Evolutionary conservation across 2,797 vertebrate genomes (phyloP), one percentile per base, ranked within the genome.

Genomic region (Siniperca undulata): DNA sequence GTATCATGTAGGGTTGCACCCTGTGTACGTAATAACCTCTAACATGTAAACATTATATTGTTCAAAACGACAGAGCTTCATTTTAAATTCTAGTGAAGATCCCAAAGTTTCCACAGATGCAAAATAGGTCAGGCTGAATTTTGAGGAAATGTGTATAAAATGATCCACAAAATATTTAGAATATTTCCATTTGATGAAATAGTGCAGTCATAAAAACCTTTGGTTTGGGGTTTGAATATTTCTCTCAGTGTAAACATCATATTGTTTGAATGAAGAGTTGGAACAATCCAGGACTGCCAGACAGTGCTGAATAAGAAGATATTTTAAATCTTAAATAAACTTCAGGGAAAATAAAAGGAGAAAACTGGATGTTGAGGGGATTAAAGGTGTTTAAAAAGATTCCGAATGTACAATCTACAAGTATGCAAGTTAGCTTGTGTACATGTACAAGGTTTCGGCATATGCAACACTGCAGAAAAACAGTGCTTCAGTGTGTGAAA

Each of bases 401-500:
- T 19, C 24, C 5, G 20, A 46, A 16, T 46, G 50, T 19, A 22
- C 44, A 50, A 34, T 68, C 62, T 58, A 44, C 46, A 80, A 46
- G 48, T 46, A 10, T 55, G 69, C 60, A 77, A 58, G 53, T 44
- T 9, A 22, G 62, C 36, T 24, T 60, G 53, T 65, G 44, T 74
- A 38, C 30, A 30, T 64, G 66, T 64, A 68, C 53, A 76, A 42
- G 48, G 44, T 85, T 82, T 65, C 2, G 74, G 55, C 65, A 62
- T 67, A 87, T 77, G 74, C 77, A 70, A 36, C 73, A 66, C 13
- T 56, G 72, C 68, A 73, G 74, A 61, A 84, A 81, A 78, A 81
- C 75, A 67, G 74, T 61, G 71, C 77, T 82, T 82, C 60, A 68
- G 79, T 82, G 76, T 91, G 81, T 87, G 84, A 86, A 88, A 87